Base-by-base conservation (phyloP, 2,113 vertebrate genomes). In the Grammomys dolichurus region DNA sequence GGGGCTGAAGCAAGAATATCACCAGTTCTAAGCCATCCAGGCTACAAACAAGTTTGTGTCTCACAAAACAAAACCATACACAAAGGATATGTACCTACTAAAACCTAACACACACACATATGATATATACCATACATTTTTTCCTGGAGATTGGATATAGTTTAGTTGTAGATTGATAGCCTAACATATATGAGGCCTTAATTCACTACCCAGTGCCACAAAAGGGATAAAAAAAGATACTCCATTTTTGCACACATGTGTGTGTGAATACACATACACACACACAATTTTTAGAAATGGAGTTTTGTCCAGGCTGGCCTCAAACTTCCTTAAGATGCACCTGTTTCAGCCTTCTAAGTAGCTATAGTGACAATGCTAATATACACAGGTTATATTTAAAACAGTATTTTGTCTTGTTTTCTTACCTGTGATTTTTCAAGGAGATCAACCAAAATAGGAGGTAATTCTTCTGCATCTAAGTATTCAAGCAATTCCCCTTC, bases 351-450 rank as follows among this genome's bases (percentile, higher is more conserved):
- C 51, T 81, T 93, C 24, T 54, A 54, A n/a, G 36, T 22, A 81
- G 51, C 73, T 93, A 3, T 51, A 31, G 80, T 6, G 14, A 19
- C 43, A 65, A 72, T 46, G 51, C 46, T 36, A 89, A 1, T 65
- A 46, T 82, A 46, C 31, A 51, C 5, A 60, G 9, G 96, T 13
- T 40, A 48, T 16, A 90, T n/a, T 69, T 89, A 80, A 85, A 93
- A 22, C 26, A 95, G 14, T 70, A 90, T 58, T 70, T n/a, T 43
- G 81, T 33, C 84, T 54, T 70, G 10, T 54, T 36, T 54, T 70
- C 97, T 96, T 96, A 99, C 99, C 99, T 99, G 99, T 97, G 99
- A 99, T 98, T 99, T 99, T 98, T 99, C 99, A 97, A 99, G 98
- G 94, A 99, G 99, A 98, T 99, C 99, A 97, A 99, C 99, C 97